Conservation (phyloP, 2,888 invertebrate species). For the Orthonevra nobilis region DNA sequence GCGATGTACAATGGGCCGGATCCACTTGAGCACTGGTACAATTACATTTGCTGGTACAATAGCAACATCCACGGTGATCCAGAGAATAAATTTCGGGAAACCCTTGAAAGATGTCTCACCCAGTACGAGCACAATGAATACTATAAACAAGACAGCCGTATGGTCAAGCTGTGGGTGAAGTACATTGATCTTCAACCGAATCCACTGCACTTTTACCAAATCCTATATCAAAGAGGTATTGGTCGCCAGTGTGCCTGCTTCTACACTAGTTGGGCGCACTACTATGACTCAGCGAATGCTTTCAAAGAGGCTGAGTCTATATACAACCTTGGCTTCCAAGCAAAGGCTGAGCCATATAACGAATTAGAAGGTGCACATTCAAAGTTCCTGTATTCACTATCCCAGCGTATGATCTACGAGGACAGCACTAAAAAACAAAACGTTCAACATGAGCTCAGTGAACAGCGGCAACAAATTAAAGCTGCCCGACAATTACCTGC, state of each 20-base stretch:
- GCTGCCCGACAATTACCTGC: slow-evolving; percentile 1
- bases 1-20: slow-evolving; percentile 92
- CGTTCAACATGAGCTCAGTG: slow-evolving; percentile 77
- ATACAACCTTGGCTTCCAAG: slow-evolving; percentile 88
- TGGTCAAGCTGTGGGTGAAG: slow-evolving; percentile 94
- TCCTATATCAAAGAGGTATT: slow-evolving; percentile 89
- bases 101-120: slow-evolving; percentile 90
- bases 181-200: slow-evolving; percentile 91
- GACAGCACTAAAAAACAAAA: slow-evolving; percentile 81
- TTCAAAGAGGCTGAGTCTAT: slow-evolving; percentile 92
- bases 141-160: slow-evolving; percentile 93
- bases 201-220: slow-evolving; percentile 90
- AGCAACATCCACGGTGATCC: slow-evolving; percentile 88
- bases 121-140: slow-evolving; percentile 89
- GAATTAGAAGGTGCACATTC: slow-evolving; percentile 88
- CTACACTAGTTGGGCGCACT: slow-evolving; percentile 94
- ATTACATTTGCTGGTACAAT: slow-evolving; percentile 95
- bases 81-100: slow-evolving; percentile 94
- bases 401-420: slow-evolving; percentile 85
- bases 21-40: slow-evolving; percentile 93
- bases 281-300: slow-evolving; percentile 90
- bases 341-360: slow-evolving; percentile 89
- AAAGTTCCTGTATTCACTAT: slow-evolving; percentile 87
- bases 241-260: slow-evolving; percentile 91
- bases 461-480: slow-evolving; percentile 85